Base-by-base conservation (phyloP, 2,888 invertebrate species). In the Chloroclysta siterata region DNA sequence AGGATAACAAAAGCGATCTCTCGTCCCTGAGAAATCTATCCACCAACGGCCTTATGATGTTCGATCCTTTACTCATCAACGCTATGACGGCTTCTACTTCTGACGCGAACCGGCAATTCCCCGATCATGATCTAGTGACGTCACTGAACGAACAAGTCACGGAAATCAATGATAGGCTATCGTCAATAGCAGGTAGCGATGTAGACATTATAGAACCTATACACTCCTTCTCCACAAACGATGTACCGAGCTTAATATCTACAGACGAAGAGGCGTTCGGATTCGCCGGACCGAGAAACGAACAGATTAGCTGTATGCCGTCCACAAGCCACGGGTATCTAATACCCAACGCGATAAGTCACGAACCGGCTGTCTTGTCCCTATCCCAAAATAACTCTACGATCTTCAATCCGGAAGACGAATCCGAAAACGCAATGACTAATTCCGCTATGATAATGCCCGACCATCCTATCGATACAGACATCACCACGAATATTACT, bases 281-380 rank as follows among this genome's bases (percentile, higher is more conserved):
- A 0, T 84, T 83, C 52, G 65, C 56, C 74, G 0, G 85, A 85
- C 1, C 89, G 0, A 87, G 89, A 56, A 92, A 87, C 48, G 93
- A 92, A 64, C 89, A 89, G 53, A 66, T 90, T 11, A 89, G 92
- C 15, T 93, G 93, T 71, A 89, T 94, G 77, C 94, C 95, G 4
- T 95, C 95, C 0, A 95, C 95, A 0, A 93, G 93, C 72, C 95
- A 95, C 68, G 94, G 94, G 22, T 95, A 94, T 80, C 81, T 95
- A 52, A 93, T 95, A 79, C 94, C 95, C 8, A 94, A 94, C 70
- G 94, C 94, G 0, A 94, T 95, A 52, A 94, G 94, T 52, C 94
- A 94, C 68, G 94, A 94, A 68, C 93, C 93, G 0, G 93, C 88
- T 0, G 94, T 94, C 0, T 76, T 94, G 28, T 93, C 94, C 0